These are phyloP conservation scores for Sinohyriopsis cumingii DNA, from an alignment of 2,888 invertebrate species.

Conservation along the genomic window DNA sequence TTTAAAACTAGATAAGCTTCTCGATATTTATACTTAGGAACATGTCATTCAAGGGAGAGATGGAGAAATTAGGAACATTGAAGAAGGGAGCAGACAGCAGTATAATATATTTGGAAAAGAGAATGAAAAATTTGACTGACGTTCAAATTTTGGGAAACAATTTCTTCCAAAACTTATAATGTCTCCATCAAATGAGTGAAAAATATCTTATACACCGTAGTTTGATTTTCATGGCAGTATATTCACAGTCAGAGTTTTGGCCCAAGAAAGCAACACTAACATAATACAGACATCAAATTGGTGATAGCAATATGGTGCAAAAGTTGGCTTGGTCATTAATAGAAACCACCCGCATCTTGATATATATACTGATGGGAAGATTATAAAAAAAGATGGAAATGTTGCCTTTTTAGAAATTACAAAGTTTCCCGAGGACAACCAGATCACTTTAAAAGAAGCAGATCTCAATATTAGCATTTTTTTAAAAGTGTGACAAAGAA, in stretches of 20 bases:
- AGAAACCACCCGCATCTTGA: constrained; percentile 1
- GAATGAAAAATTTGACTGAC: constrained; percentile 17
- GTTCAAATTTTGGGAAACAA: constrained; percentile 21
- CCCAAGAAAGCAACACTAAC: constrained; percentile 7
- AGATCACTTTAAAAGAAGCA: constrained; percentile 5
- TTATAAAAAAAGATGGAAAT: background rate
- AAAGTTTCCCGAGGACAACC: constrained; percentile 11
- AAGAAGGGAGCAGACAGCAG: constrained; percentile 10
- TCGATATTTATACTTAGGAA: background rate
- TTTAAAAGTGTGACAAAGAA: background rate
- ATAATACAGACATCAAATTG: constrained; percentile 2
- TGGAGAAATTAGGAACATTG: constrained; percentile 4
- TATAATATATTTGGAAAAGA: constrained; percentile 12
- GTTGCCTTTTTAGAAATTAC: constrained; percentile 10
- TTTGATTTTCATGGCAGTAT: constrained; percentile 8
- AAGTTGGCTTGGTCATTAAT: constrained; percentile 5
- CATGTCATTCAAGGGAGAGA: background rate
- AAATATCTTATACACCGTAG: constrained; percentile 1
- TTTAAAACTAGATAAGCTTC: too few species aligned
- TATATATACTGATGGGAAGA: constrained; percentile 13
- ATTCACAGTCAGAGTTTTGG: constrained; percentile 7
- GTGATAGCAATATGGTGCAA: background rate
- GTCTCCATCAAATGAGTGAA: background rate
- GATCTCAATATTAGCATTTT: constrained; percentile 1
- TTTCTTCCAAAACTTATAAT: constrained; percentile 1